phyloP scores from a whole-genome alignment of 2,113 vertebrate species.

The Herpailurus yagouaroundi region DNA sequence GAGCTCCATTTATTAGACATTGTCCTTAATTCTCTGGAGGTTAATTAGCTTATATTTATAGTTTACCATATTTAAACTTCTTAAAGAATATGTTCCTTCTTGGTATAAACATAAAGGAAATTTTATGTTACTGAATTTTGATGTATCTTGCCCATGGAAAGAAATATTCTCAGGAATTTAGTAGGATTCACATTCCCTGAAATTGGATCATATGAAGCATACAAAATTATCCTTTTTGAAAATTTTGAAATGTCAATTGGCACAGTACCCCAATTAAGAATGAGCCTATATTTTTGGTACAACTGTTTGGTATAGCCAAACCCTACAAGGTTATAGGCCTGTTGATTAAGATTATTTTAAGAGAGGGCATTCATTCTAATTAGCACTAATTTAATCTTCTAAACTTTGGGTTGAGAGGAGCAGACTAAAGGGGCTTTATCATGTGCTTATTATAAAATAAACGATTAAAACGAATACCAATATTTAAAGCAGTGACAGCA shows the following conservation, averaged over 20 bases:
- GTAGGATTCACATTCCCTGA: not conserved
- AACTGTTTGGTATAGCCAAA: not conserved
- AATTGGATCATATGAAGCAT: not conserved
- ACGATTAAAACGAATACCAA: not conserved
- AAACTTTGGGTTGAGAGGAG: not conserved
- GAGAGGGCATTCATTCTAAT: not conserved
- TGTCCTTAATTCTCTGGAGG: not conserved
- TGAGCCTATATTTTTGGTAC: not conserved
- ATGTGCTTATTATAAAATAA: not conserved
- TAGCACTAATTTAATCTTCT: slow-evolving; percentile 1
- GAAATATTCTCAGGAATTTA: slow-evolving; percentile 4
- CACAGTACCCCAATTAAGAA: not conserved
- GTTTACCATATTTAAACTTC: not conserved
- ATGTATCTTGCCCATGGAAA: not conserved
- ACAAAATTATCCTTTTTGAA: not conserved
- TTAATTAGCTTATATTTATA: not conserved
- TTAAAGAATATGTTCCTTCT: not conserved
- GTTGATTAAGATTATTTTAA: not conserved
- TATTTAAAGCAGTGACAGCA: not conserved
- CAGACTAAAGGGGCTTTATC: not conserved
- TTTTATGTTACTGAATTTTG: not conserved
- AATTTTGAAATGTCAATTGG: not conserved
- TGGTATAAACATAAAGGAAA: not conserved
- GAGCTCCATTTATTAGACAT: not conserved
- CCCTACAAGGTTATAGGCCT: not conserved